These are phyloP conservation scores for Drosophila imparisetae DNA, from an alignment of 2,888 invertebrate species.

Conservation along the genomic window DNA sequence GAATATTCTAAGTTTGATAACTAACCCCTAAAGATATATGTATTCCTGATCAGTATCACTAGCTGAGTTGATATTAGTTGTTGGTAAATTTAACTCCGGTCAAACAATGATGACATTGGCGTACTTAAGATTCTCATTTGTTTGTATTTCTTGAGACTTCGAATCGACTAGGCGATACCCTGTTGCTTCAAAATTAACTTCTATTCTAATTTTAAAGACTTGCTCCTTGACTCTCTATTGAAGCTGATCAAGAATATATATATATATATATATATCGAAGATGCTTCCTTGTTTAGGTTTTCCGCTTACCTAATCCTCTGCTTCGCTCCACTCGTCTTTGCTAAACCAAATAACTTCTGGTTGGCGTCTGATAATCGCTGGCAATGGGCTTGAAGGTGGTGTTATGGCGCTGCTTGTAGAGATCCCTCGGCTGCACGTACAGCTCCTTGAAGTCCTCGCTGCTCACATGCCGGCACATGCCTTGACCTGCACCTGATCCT, in stretches of 20 bases:
- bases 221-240: too few relatives aligned
- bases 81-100: neutral
- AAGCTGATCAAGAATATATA: too few relatives aligned
- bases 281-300: neutral
- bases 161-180: neutral
- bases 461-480: conserved; percentile 61
- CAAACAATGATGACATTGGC: neutral
- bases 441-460: conserved; percentile 81
- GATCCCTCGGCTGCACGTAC: conserved; percentile 82
- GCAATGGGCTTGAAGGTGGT: conserved; percentile 82
- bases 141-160: accelerated
- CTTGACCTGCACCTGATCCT: conserved; percentile 16
- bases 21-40: neutral
- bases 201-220: too few relatives aligned
- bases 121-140: neutral
- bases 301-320: neutral
- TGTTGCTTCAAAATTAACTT: neutral
- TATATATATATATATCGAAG: neutral
- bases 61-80: neutral
- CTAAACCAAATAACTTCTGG: conserved; percentile 82
- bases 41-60: neutral
- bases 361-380: conserved; percentile 81
- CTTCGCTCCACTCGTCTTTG: neutral
- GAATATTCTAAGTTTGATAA: too few relatives aligned
- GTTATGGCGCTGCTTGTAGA: conserved; percentile 81